Base-by-base conservation (phyloP, 2,113 vertebrate species). In the Neogale vison region DNA sequence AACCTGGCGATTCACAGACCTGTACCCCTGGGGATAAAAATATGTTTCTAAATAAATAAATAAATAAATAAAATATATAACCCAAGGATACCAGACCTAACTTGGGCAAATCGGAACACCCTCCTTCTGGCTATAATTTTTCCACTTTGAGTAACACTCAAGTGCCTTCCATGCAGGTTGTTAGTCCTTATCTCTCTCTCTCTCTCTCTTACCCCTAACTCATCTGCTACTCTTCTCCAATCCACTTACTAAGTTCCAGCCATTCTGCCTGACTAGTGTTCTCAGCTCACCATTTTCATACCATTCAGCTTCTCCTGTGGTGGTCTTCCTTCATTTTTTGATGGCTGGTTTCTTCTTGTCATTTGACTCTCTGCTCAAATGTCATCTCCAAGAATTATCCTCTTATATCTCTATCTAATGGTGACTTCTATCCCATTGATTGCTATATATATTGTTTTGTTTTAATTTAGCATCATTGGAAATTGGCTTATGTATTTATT, bases 101-200 rank as follows among this genome's bases (percentile, higher is more conserved):
- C 80, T 92, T 82, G 94, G 74, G 76, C 81, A 96, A 96, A 98
- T 96, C 74, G 87, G 20, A 96, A 57, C 74, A 93, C 63, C 59
- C 52, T 84, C 87, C 92, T 74, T 88, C 76, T 24, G 95, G 95
- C 96, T 97, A 42, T 85, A 84, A 88, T 65, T 94, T 89, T 84
- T 52, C 77, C 57, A 96, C 45, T 95, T 95, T 96, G 92, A 96
- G 84, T 96, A 96, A 84, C n/a, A 95, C 90, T 90, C 93, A 90
- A 85, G 88, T 92, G 65, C 18, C 82, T 96, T 45, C 34, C 13
- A 36, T 26, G 71, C 0, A 31, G 83, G 87, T 36, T 92, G 90
- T 89, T 45, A 42, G 39, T 47, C 14, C 8, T 4, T n/a, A n/a
- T n/a, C n/a, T 17, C 45, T 77, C 31, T 52, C 29, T 91, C 86